Conservation (phyloP, 2,797 vertebrate genomes). For the Molothrus ater region DNA sequence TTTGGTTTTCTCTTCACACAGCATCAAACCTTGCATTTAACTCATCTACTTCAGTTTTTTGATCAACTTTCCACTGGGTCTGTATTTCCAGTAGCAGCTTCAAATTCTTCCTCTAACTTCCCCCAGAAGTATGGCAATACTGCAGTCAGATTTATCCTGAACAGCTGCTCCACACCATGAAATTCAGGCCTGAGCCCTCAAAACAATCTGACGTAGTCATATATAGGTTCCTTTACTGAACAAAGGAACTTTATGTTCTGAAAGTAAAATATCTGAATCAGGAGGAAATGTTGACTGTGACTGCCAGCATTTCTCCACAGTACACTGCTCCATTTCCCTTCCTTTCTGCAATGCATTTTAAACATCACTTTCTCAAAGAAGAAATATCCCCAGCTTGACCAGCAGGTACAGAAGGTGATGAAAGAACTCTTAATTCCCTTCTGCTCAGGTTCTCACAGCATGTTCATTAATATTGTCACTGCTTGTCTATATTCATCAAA, state of each 20-base stretch:
- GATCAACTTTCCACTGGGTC: fast-evolving
- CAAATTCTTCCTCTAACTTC: neutral
- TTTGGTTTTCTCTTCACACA: neutral
- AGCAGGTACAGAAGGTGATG: neutral
- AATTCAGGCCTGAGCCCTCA: neutral
- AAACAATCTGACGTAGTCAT: neutral
- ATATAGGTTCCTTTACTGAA: neutral
- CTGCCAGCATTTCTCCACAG: neutral
- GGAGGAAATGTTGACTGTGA: neutral
- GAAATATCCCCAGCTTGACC: neutral
- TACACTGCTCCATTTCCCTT: neutral
- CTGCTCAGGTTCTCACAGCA: neutral
- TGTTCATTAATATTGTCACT: neutral
- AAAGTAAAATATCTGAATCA: neutral
- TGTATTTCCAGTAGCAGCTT: neutral
- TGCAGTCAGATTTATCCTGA: neutral
- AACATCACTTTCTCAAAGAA: neutral
- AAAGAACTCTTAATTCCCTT: neutral
- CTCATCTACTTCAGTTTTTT: neutral
- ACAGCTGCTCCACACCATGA: neutral
- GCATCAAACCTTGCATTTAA: neutral
- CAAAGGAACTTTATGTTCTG: neutral
- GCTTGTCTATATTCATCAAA: neutral
- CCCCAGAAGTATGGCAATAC: neutral
- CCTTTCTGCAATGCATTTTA: neutral